Percentiles rank a stretch among this genome's conserved stretches.
These are phyloP conservation scores for Tursiops truncatus DNA, from an alignment of 2,113 vertebrate species.

Conservation along the genomic window DNA sequence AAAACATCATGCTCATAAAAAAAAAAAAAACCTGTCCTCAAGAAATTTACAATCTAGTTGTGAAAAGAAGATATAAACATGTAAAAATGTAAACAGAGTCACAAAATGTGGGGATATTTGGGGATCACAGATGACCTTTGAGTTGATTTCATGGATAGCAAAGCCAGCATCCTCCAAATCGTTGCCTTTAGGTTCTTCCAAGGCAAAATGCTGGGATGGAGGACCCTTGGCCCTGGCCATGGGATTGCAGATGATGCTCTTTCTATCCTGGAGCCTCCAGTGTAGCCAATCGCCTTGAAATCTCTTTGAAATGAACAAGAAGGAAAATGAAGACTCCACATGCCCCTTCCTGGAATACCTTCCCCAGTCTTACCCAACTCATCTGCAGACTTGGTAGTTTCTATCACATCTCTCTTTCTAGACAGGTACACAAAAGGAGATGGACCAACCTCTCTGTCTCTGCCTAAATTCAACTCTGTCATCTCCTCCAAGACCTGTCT, in stretches of 20 bases:
- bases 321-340: not conserved
- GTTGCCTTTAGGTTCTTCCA: not conserved
- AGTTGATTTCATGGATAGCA: not conserved
- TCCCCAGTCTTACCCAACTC: not conserved
- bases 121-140: not conserved
- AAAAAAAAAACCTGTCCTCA: not conserved
- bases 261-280: not conserved
- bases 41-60: not conserved
- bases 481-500: not conserved
- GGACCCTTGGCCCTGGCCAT: not conserved
- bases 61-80: not conserved
- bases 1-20: not conserved
- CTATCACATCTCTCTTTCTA: not conserved
- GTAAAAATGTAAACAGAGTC: not conserved
- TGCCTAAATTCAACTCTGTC: not conserved
- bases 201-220: not conserved
- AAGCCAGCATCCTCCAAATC: not conserved
- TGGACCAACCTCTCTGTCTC: not conserved
- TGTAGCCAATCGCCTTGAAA: not conserved
- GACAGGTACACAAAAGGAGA: not conserved
- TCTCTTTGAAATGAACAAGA: not conserved
- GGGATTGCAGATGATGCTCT: too few species aligned
- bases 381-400: not conserved
- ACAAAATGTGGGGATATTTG: not conserved
- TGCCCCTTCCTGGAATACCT: not conserved